These are phyloP conservation scores for Thaumetopoea pityocampa DNA, from an alignment of 1,140 invertebrate species.

Conservation along the genomic window DNA sequence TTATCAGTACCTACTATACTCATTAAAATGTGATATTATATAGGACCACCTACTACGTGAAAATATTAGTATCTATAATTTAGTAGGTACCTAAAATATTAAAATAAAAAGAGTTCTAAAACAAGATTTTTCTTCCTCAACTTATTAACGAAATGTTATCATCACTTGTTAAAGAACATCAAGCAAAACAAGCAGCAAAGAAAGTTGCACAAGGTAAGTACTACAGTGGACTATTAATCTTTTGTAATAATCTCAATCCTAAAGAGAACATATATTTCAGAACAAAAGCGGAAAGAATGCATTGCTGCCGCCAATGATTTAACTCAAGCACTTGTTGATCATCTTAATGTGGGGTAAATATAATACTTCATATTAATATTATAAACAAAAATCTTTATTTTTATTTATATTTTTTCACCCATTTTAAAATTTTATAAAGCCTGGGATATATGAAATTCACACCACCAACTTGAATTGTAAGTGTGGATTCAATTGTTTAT, in stretches of 20 bases:
- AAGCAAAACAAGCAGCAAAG: slow-evolving; percentile 63
- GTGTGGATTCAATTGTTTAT: no score
- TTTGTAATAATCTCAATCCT: background rate
- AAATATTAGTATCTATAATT: no score
- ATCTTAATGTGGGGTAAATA: slow-evolving; percentile 96
- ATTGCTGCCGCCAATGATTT: slow-evolving; percentile 93
- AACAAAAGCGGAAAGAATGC: slow-evolving; percentile 94
- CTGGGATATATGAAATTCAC: no score
- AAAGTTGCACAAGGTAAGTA: slow-evolving; percentile 54
- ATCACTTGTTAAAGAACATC: slow-evolving; percentile 62
- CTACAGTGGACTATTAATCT: background rate
- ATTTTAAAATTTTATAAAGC: no score
- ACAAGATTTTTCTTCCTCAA: background rate
- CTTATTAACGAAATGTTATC: slow-evolving; percentile 48
- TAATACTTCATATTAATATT: slow-evolving; percentile 1
- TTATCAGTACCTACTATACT: no score
- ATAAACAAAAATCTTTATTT: slow-evolving; percentile 8
- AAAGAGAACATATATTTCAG: slow-evolving; percentile 74
- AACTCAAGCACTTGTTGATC: slow-evolving; percentile 96
- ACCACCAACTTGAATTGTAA: no score
- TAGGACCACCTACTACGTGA: no score
- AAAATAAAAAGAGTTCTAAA: background rate
- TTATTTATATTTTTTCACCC: no score
- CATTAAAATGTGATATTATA: no score
- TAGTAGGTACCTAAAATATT: no score